A percentile compares a stretch with the other conserved stretches of the same genome.
Evolutionary conservation across 2,888 invertebrate species (phyloP).

Genomic region (Agrochola circellaris): DNA sequence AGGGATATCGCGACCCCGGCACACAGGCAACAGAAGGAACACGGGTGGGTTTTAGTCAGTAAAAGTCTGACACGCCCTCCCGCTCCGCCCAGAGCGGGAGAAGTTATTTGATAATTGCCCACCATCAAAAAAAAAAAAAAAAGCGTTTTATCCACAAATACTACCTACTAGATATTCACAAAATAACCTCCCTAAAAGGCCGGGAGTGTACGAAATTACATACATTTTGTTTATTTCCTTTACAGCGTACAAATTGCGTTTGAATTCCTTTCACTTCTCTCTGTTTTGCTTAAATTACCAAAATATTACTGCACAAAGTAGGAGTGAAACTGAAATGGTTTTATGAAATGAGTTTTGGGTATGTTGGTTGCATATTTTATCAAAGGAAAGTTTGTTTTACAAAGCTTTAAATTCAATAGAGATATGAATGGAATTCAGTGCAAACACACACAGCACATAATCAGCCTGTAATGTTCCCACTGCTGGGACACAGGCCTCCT

Average conservation of each 20-base stretch:
- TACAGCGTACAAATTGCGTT: slow-evolving; percentile 1
- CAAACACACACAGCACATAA: too few relatives aligned
- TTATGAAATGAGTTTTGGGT: background rate
- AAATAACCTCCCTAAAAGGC: slow-evolving; percentile 3
- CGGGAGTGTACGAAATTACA: background rate
- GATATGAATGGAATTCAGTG: too few relatives aligned
- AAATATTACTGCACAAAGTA: slow-evolving; percentile 18
- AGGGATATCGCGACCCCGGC: too few relatives aligned
- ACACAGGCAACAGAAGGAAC: too few relatives aligned
- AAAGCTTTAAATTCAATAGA: background rate
- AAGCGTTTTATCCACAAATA: slow-evolving; percentile 11
- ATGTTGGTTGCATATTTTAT: background rate
- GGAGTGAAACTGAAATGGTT: background rate
- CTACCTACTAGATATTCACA: background rate
- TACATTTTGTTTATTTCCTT: slow-evolving; percentile 30
- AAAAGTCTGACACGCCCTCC: too few relatives aligned
- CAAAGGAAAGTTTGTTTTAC: background rate
- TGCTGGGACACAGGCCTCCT: too few relatives aligned
- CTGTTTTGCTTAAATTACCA: slow-evolving; percentile 2
- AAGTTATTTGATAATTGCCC: too few relatives aligned
- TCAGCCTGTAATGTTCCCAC: too few relatives aligned
- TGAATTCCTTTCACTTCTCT: background rate
- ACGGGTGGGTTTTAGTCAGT: too few relatives aligned
- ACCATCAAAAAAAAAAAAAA: too few relatives aligned
- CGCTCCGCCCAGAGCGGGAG: too few relatives aligned